Evolutionary conservation across 53 echinoderm and acorn worm species (phyloP), one percentile per base, ranked within the genome.

Genomic region (Paracentrotus lividus): DNA sequence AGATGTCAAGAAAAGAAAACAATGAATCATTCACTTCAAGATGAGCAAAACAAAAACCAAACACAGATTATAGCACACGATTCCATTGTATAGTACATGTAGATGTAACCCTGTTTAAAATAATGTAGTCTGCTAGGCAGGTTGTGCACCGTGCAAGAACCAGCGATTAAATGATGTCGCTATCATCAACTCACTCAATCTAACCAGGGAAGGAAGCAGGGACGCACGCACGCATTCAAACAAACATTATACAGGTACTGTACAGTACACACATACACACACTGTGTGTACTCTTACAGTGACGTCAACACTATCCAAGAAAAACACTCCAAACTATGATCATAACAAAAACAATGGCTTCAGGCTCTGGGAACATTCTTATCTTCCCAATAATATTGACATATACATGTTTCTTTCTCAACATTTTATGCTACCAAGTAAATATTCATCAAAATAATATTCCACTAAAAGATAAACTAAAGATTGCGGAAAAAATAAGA

Each of bases 251-350:
- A n/a, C n/a, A n/a, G n/a, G n/a, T n/a, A n/a, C n/a, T n/a, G n/a
- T 4, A 10, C 72, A 38, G 4, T 72, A 9, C 36, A 40, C 4
- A 66, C 66, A 40, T 21, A 72, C 72, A 72, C 72, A 72, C 72
- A 72, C 72, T 72, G 72, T 72, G 66, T 66, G 32, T 32, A 66
- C 66, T 65, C 65, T 66, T 57, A 20, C 57, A 0, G 33, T 77
- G 85, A 85, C 85, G 85, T 85, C 85, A 85, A 85, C 15, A 49
- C 14, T 12, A 49, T 51, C 29, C 49, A 85, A 51, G 85, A 85
- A 85, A 85, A 85, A 47, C 85, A 85, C 85, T 85, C 52, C 51
- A 51, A 85, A 85, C 49, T 85, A 31, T 51, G 49, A 85, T 85
- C 85, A 85, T 49, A 85, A 85, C 85, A 49, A 85, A 72, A 85